Conservation (phyloP, 2,797 vertebrate genomes). For the Alexandromys oeconomus region DNA sequence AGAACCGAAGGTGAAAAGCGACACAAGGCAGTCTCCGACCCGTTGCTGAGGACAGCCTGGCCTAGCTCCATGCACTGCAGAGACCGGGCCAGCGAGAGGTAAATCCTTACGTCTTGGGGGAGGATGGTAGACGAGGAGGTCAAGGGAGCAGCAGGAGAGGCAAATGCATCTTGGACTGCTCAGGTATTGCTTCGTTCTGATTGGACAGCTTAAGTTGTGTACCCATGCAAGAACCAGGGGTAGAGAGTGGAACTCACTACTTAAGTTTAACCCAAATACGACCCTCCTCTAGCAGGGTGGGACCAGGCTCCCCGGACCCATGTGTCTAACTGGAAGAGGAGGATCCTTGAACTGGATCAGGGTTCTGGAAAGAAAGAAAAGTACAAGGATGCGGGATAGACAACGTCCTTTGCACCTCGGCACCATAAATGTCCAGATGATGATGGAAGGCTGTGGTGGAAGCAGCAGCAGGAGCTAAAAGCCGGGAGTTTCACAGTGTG, state of each 20-base stretch:
- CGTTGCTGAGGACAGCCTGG: not conserved
- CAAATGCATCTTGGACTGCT: not conserved
- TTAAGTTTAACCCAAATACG: not conserved
- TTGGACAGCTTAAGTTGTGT: not conserved
- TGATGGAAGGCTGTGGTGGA: not conserved
- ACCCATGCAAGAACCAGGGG: not conserved
- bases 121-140: not conserved
- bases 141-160: not conserved
- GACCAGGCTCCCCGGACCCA: not conserved
- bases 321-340: not conserved
- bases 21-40: not conserved
- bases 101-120: not conserved
- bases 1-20: not conserved
- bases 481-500: not conserved
- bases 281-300: not conserved
- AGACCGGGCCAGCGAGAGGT: not conserved
- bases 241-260: not conserved
- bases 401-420: not conserved
- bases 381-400: not conserved
- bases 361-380: slow-evolving; percentile 9
- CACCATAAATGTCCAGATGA: not conserved
- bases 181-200: not conserved
- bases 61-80: not conserved
- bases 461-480: not conserved
- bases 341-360: not conserved